phyloP scores from a whole-genome alignment of 2,113 vertebrate species.

The Phalacrocorax carbo region DNA sequence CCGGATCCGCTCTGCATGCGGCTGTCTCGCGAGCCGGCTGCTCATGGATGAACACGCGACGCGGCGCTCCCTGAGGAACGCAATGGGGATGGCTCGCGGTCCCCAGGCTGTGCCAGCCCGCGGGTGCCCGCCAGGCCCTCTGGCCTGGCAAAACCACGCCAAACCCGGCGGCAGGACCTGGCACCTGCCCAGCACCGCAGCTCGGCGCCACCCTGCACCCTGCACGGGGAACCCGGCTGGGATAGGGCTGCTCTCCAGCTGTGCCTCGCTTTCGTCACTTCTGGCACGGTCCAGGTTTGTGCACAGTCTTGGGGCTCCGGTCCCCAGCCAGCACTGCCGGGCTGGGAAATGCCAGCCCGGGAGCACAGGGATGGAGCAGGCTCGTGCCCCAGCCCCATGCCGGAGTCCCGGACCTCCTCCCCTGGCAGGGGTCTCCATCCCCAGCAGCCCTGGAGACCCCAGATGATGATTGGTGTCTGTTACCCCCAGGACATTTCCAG shows the following conservation, averaged over 20 bases:
- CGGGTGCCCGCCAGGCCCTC: not conserved
- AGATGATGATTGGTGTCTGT: fast-evolving
- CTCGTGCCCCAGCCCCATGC: fast-evolving
- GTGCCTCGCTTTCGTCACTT: not conserved
- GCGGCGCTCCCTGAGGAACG: not conserved
- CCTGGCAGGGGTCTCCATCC: fast-evolving
- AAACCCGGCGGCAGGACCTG: not conserved
- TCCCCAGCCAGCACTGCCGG: fast-evolving
- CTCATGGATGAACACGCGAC: fast-evolving
- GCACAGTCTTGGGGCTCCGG: fast-evolving
- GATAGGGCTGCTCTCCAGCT: not conserved
- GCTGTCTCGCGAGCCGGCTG: not conserved
- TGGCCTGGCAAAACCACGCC: not conserved
- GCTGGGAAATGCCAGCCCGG: not conserved
- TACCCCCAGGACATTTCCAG: not conserved
- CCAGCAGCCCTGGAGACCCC: not conserved
- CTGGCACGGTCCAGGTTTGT: fast-evolving
- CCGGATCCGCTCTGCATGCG: fast-evolving
- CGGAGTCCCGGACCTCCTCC: not conserved
- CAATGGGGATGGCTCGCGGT: not conserved
- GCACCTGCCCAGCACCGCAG: not conserved
- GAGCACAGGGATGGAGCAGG: fast-evolving
- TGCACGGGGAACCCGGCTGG: not conserved
- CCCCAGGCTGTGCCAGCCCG: not conserved
- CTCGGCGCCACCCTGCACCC: not conserved